A percentile compares a stretch with the other conserved stretches of the same genome.
These are phyloP conservation scores for Acanthurus lineatus DNA, from an alignment of 2,797 vertebrate species.

Conservation along the genomic window DNA sequence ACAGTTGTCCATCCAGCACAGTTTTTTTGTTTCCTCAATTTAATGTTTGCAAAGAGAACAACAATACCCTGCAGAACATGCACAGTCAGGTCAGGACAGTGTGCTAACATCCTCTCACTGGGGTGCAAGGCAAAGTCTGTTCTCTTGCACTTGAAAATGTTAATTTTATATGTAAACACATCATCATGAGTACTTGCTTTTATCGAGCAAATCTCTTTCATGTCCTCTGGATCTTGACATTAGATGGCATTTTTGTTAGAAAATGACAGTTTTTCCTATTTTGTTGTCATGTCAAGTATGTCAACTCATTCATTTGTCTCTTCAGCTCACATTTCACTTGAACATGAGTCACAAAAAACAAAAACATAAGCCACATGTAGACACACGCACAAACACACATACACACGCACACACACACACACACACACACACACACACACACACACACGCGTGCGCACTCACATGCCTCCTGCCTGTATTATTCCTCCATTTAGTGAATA, in stretches of 20 bases:
- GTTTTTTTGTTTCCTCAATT: too few relatives aligned
- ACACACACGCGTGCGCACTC: neutral
- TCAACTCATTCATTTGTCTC: slow-evolving; percentile 18
- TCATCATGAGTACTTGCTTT: neutral
- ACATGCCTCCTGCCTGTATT: slow-evolving; percentile 48
- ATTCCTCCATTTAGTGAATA: slow-evolving; percentile 76
- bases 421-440: neutral
- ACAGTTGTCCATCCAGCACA: neutral
- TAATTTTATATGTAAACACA: too few relatives aligned
- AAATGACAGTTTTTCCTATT: neutral
- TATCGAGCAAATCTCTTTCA: neutral
- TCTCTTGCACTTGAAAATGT: too few relatives aligned
- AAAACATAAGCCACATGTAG: neutral
- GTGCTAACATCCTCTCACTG: too few relatives aligned
- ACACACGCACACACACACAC: neutral
- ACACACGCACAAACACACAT: neutral
- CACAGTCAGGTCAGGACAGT: neutral
- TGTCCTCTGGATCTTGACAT: neutral
- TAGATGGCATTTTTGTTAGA: neutral
- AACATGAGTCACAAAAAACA: slow-evolving; percentile 49
- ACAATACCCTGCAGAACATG: neutral
- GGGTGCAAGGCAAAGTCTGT: too few relatives aligned
- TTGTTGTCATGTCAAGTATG: slow-evolving; percentile 19
- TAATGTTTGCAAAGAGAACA: neutral
- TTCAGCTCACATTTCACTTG: slow-evolving; percentile 54